These are phyloP conservation scores for Anisognathus igniventris DNA, from an alignment of 2,797 vertebrate genomes.

Conservation along the genomic window DNA sequence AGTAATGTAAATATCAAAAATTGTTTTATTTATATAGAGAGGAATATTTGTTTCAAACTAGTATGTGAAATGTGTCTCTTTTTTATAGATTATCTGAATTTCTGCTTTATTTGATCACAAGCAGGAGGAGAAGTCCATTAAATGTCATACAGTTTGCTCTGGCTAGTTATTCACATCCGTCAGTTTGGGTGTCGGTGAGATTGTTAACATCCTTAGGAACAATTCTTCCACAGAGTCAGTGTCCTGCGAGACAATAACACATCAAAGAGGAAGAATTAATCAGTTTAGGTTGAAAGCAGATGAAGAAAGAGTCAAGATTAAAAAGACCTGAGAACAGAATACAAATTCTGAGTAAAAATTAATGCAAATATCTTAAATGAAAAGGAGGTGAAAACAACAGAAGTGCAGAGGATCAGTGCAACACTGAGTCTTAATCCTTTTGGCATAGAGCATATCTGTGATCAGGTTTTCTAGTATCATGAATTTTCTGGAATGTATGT, in stretches of 20 bases:
- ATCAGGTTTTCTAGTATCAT: not conserved
- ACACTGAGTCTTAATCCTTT: not conserved
- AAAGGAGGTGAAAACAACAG: not conserved
- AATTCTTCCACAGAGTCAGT: not conserved
- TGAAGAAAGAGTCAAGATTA: not conserved
- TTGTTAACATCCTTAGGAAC: not conserved
- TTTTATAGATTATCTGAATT: not conserved
- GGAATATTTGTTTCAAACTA: not conserved
- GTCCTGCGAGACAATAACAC: not conserved
- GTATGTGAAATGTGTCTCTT: not conserved
- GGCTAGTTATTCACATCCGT: not conserved
- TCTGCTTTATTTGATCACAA: not conserved
- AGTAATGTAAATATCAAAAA: not conserved
- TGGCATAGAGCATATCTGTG: not conserved
- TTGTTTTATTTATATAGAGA: not conserved
- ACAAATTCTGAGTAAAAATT: not conserved
- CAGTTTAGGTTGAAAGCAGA: not conserved
- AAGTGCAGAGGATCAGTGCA: not conserved
- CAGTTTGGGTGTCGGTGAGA: not conserved
- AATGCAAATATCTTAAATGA: not conserved
- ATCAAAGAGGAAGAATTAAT: not conserved
- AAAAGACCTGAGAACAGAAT: not conserved
- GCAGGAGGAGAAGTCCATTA: not conserved
- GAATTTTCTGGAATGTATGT: not conserved
- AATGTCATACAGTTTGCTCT: not conserved